These are phyloP conservation scores for Anaspis maculata DNA, from an alignment of 2,888 invertebrate species.

Conservation along the genomic window DNA sequence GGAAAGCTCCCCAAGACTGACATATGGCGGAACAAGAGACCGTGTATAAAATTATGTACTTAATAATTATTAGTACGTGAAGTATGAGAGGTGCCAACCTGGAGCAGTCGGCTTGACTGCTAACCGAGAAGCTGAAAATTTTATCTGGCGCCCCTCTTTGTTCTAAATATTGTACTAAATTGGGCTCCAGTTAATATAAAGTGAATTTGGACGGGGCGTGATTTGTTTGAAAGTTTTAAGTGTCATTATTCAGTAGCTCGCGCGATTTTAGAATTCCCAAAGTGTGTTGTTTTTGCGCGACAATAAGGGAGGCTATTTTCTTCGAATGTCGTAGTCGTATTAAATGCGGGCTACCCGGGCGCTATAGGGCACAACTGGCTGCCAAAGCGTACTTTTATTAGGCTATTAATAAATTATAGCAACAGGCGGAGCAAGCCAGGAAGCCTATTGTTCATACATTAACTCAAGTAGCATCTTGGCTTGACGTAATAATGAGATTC, in stretches of 20 bases:
- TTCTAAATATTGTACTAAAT: constrained; percentile 17
- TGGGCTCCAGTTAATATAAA: constrained; percentile 22
- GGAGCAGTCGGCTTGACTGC: no score
- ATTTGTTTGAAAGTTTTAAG: constrained; percentile 31
- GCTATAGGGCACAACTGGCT: constrained; percentile 35
- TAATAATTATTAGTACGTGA: no score
- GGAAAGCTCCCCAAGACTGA: no score
- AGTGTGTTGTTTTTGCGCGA: constrained; percentile 30
- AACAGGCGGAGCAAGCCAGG: constrained; percentile 40
- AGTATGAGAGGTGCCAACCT: no score
- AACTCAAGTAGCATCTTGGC: constrained; percentile 44
- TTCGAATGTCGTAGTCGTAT: constrained; percentile 31
- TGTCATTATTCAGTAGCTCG: constrained; percentile 30
- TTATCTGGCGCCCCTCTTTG: no score
- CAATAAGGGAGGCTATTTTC: constrained; percentile 32
- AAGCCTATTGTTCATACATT: constrained; percentile 42
- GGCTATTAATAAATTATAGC: constrained; percentile 45
- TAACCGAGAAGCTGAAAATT: no score
- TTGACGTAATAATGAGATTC: constrained; percentile 45
- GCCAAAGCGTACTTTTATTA: constrained; percentile 42
- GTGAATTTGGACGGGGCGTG: constrained; percentile 28
- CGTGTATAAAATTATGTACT: no score
- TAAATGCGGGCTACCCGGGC: constrained; percentile 30
- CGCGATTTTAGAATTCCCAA: constrained; percentile 27
- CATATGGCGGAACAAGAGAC: no score